Conservation (phyloP, 2,113 vertebrate genomes). For the Nothobranchius furzeri region DNA sequence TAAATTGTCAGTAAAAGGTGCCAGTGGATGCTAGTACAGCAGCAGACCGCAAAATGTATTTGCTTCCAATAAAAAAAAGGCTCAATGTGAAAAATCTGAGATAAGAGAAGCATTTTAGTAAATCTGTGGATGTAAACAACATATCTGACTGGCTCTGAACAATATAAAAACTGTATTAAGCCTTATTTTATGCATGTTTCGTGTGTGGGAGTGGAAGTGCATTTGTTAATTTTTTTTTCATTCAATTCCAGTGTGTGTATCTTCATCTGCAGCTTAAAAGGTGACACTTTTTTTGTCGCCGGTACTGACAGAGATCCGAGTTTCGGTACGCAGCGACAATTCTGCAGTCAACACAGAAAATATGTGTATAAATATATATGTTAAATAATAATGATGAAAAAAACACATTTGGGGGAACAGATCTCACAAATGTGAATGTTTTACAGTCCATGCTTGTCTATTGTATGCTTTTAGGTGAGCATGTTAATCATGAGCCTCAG, state of each 20-base stretch:
- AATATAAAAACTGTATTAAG: conserved; percentile 70
- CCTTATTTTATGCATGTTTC: conserved; percentile 75
- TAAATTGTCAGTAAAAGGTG: conserved; percentile 50
- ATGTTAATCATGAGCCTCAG: conserved; percentile 65
- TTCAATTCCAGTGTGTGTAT: conserved; percentile 50
- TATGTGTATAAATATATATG: conserved; percentile 31
- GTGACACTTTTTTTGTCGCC: conserved; percentile 34
- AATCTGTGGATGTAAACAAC: conserved; percentile 41
- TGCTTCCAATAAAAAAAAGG: conserved; percentile 30
- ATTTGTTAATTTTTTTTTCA: conserved; percentile 55
- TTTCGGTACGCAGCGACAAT: conserved; percentile 47
- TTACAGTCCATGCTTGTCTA: conserved; percentile 63
- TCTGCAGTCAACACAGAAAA: conserved; percentile 50
- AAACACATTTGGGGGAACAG: conserved; percentile 22
- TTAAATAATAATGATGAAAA: conserved; percentile 42
- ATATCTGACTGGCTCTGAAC: conserved; percentile 56
- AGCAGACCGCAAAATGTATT: conserved; percentile 39
- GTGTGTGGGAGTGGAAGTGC: conserved; percentile 63
- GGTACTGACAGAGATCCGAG: conserved; percentile 38
- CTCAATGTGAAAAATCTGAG: conserved; percentile 40
- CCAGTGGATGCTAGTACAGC: conserved; percentile 50
- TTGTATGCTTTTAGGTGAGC: conserved; percentile 65
- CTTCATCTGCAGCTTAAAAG: conserved; percentile 59
- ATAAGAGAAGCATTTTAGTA: conserved; percentile 36
- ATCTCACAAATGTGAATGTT: conserved; percentile 55